Percentiles rank a stretch among this genome's conserved stretches.
These are phyloP conservation scores for Erinaceus europaeus DNA, from an alignment of 2,113 vertebrate genomes.

Conservation along the genomic window DNA sequence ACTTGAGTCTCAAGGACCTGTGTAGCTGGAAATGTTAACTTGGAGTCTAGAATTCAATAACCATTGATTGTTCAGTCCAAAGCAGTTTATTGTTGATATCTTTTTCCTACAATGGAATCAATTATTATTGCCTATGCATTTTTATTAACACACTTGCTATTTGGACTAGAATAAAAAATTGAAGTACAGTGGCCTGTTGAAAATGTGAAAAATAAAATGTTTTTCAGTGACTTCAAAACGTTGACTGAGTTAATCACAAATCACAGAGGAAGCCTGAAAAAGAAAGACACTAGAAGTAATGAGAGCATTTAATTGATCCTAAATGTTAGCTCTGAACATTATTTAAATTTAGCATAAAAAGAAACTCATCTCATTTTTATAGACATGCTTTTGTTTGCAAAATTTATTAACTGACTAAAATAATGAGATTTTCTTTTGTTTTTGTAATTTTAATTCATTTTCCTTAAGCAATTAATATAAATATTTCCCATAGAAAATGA, in stretches of 20 bases:
- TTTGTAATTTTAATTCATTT: constrained; percentile 26
- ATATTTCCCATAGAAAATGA: neutral
- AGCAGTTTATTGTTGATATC: constrained; percentile 77
- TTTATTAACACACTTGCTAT: constrained; percentile 70
- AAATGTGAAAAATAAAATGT: constrained; percentile 44
- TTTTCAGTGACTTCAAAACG: constrained; percentile 60
- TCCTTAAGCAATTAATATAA: neutral
- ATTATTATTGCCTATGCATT: constrained; percentile 72
- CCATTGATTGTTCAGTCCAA: constrained; percentile 76
- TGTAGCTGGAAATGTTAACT: constrained; percentile 74
- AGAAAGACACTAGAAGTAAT: constrained; percentile 9
- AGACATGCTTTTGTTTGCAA: neutral
- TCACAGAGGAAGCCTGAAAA: neutral
- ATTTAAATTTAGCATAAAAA: constrained; percentile 28
- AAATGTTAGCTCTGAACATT: neutral
- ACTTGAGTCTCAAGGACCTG: constrained; percentile 70
- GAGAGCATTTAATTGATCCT: constrained; percentile 24
- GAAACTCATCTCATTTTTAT: neutral
- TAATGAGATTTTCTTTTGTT: constrained; percentile 5
- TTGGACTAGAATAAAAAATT: constrained; percentile 70
- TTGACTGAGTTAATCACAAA: constrained; percentile 58
- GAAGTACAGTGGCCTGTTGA: constrained; percentile 51
- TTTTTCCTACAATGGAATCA: constrained; percentile 76
- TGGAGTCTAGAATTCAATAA: constrained; percentile 78
- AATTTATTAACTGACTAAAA: neutral